phyloP scores from a whole-genome alignment of 1,140 invertebrate genomes.

The Antheraea pernyi region DNA sequence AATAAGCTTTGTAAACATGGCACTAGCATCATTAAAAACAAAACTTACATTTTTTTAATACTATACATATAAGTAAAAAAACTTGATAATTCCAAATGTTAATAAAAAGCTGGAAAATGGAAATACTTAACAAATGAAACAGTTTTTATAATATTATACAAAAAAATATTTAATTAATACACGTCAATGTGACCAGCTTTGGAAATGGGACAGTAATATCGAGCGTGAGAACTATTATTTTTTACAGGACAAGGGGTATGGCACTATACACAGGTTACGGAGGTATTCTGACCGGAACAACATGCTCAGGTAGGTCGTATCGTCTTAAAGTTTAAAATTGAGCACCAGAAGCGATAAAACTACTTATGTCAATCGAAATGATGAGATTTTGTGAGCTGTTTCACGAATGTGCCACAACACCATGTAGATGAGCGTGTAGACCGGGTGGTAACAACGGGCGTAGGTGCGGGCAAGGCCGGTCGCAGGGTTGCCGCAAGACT shows the following conservation, averaged over 20 bases:
- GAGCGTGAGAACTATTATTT: background rate
- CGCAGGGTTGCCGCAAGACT: conserved; percentile 48
- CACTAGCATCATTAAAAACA: conserved; percentile 19
- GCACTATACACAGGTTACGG: background rate
- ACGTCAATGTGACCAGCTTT: background rate
- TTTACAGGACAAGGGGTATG: background rate
- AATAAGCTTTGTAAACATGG: conserved; percentile 20
- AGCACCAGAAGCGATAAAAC: conserved; percentile 22
- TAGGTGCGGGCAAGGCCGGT: conserved; percentile 12
- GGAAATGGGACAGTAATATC: background rate
- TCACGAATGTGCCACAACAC: conserved; percentile 82
- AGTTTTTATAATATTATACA: background rate
- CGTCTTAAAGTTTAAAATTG: background rate
- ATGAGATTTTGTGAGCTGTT: conserved; percentile 81
- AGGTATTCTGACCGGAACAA: background rate
- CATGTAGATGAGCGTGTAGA: conserved; percentile 80
- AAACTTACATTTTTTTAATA: background rate
- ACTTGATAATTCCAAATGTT: background rate
- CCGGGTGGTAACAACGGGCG: conserved; percentile 50
- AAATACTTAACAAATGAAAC: background rate
- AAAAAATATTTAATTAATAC: background rate
- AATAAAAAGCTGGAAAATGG: conserved; percentile 1
- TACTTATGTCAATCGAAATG: conserved; percentile 80
- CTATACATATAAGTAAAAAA: conserved; percentile 6
- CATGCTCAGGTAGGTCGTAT: background rate